Evolutionary conservation across 2,113 vertebrate species (phyloP).

Genomic region (Malurus cyaneus): DNA sequence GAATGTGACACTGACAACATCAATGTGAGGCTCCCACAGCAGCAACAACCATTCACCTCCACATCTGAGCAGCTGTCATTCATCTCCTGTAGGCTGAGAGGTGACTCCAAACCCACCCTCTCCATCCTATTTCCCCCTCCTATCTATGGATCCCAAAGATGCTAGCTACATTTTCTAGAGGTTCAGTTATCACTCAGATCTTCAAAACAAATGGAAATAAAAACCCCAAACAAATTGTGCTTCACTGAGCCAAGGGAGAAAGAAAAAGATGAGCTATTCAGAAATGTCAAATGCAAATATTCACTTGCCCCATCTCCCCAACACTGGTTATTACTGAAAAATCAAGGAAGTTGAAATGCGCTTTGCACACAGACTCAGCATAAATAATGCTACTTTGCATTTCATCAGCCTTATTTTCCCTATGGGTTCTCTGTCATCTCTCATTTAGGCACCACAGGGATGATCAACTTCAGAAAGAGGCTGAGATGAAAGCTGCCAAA

Average conservation of each 20-base stretch:
- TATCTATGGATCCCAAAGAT: not conserved
- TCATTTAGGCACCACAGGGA: conserved; percentile 65
- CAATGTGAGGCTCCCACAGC: not conserved
- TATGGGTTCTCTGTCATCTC: conserved; percentile 52
- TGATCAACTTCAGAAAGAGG: conserved; percentile 53
- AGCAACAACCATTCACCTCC: not conserved
- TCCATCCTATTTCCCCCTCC: not conserved
- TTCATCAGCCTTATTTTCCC: conserved; percentile 64
- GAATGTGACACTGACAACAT: not conserved
- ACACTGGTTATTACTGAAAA: conserved; percentile 25
- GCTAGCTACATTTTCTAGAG: not conserved
- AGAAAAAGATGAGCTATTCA: not conserved
- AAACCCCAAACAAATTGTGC: not conserved
- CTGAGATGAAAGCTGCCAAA: conserved; percentile 55
- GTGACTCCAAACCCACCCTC: not conserved
- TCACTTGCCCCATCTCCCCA: not conserved
- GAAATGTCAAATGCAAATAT: conserved; percentile 33
- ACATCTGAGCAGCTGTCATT: not conserved
- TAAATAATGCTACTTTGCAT: conserved; percentile 48
- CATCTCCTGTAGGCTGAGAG: not conserved
- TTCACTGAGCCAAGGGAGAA: not conserved
- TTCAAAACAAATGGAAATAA: not conserved
- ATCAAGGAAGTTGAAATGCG: conserved; percentile 55
- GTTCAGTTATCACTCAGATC: not conserved
- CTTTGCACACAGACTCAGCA: conserved; percentile 45